These are phyloP conservation scores for Amphiduros pacificus DNA, from an alignment of 2,888 invertebrate species.

Conservation along the genomic window DNA sequence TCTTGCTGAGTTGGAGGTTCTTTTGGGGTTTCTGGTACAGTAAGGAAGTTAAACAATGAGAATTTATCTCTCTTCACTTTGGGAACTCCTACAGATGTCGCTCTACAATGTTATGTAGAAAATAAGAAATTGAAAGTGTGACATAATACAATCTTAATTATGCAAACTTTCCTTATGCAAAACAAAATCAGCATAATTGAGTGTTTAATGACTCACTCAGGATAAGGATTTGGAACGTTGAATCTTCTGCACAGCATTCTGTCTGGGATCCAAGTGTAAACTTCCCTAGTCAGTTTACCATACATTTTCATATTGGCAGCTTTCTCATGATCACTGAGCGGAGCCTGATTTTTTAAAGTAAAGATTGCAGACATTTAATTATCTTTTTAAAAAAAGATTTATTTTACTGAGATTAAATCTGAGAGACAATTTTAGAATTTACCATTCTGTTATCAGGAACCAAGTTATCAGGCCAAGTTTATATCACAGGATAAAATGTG, in stretches of 20 bases:
- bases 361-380: too few relatives aligned
- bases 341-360: too few relatives aligned
- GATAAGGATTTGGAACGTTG: slow-evolving; percentile 86
- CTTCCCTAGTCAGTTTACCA: slow-evolving; percentile 73
- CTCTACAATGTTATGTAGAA: slow-evolving; percentile 36
- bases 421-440: too few relatives aligned
- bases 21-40: slow-evolving; percentile 27
- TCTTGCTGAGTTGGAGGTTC: neutral
- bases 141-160: neutral
- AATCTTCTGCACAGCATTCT: slow-evolving; percentile 85
- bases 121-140: neutral
- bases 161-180: neutral
- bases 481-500: too few relatives aligned
- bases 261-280: slow-evolving; percentile 78
- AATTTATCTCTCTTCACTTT: slow-evolving; percentile 71
- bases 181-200: neutral
- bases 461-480: too few relatives aligned
- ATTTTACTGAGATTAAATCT: too few relatives aligned
- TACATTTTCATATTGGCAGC: slow-evolving; percentile 78
- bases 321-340: slow-evolving; percentile 66
- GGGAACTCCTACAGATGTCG: slow-evolving; percentile 57
- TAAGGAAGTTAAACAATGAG: slow-evolving; percentile 78
- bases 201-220: slow-evolving; percentile 57
- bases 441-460: too few relatives aligned
- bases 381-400: too few relatives aligned